Conservation (phyloP, 2,888 invertebrate species). For the Epinotia brunnichana region DNA sequence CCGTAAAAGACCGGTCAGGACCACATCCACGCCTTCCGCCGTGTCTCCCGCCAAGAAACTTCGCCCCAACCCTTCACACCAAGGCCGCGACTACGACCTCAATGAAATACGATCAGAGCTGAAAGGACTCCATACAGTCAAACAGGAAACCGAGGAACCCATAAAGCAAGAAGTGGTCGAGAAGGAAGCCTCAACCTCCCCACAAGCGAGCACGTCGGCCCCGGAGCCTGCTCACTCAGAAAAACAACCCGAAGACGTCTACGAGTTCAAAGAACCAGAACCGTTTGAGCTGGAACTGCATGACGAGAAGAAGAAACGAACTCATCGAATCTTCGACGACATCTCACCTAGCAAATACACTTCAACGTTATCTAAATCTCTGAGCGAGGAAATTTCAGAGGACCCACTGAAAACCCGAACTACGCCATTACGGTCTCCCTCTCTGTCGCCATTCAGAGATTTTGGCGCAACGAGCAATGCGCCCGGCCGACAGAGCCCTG, state of each 20-base stretch:
- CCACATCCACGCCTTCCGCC: constrained; percentile 65
- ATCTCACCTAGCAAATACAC: constrained; percentile 80
- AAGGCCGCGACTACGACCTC: constrained; percentile 89
- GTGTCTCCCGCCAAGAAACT: constrained; percentile 72
- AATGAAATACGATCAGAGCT: constrained; percentile 93
- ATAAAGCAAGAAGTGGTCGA: constrained; percentile 64
- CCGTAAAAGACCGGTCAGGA: constrained; percentile 71
- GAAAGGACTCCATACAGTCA: constrained; percentile 87
- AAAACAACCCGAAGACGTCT: constrained; percentile 86
- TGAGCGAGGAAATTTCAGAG: constrained; percentile 84
- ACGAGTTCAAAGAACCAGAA: constrained; percentile 95
- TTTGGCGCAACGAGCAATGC: constrained; percentile 79
- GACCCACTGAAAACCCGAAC: constrained; percentile 67
- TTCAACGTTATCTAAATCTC: constrained; percentile 73
- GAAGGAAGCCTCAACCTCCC: constrained; percentile 55
- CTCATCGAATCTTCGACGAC: constrained; percentile 80
- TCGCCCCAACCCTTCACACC: constrained; percentile 63
- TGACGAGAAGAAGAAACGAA: constrained; percentile 80
- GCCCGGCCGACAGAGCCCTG: constrained; percentile 85
- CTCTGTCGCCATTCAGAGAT: constrained; percentile 77
- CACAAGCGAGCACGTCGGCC: constrained; percentile 51
- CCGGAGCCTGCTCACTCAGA: constrained; percentile 63
- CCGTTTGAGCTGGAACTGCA: constrained; percentile 93
- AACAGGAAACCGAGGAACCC: constrained; percentile 74
- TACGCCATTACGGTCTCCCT: constrained; percentile 70